Conservation (phyloP, 2,888 invertebrate species). For the Torymus auratus region DNA sequence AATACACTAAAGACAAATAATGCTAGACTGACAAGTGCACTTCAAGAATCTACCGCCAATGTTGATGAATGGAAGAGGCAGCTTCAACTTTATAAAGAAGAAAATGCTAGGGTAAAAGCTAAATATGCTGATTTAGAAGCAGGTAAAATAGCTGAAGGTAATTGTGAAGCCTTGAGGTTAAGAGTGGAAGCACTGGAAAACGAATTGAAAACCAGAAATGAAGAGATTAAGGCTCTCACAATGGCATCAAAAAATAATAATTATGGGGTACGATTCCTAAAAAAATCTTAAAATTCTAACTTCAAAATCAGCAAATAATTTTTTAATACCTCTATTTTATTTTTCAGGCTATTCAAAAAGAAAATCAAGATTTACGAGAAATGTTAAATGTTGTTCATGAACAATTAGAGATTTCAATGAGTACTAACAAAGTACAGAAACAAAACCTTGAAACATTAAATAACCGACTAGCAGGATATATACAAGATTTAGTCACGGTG, state of each 20-base stretch:
- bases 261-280: constrained; percentile 68
- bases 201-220: constrained; percentile 89
- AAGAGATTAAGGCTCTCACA: constrained; percentile 84
- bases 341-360: constrained; percentile 80
- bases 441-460: constrained; percentile 89
- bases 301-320: neutral
- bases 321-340: neutral
- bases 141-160: constrained; percentile 78
- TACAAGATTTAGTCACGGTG: constrained; percentile 88
- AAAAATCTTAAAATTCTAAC: constrained; percentile 1
- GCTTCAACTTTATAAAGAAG: constrained; percentile 93
- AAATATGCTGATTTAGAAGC: constrained; percentile 85
- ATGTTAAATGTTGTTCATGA: constrained; percentile 87
- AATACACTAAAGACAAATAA: constrained; percentile 98
- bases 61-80: constrained; percentile 99
- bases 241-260: constrained; percentile 75
- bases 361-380: constrained; percentile 82
- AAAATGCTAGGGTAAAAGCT: constrained; percentile 89
- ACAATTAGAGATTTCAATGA: constrained; percentile 87
- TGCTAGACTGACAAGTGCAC: constrained; percentile 93
- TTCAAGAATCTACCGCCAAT: constrained; percentile 96
- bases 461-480: constrained; percentile 88
- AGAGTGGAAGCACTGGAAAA: constrained; percentile 90
- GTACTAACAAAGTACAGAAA: constrained; percentile 89
- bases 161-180: constrained; percentile 82